Base-by-base conservation (phyloP, 2,797 vertebrate genomes). In the Cygnus olor region DNA sequence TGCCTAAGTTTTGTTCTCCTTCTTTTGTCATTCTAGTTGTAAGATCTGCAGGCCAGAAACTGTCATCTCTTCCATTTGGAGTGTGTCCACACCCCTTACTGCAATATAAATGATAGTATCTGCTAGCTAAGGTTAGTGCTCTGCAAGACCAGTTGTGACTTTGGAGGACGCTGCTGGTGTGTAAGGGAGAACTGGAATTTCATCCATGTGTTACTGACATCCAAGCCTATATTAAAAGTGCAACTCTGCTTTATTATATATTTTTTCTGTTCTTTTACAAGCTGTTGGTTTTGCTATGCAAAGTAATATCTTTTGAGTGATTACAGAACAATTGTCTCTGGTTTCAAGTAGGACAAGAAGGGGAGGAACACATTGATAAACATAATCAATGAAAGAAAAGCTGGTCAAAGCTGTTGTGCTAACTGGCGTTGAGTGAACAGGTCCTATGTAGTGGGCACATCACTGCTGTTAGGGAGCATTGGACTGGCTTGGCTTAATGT, bases 151-250 rank as follows among this genome's bases (percentile, higher is more conserved):
- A 19, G 17, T 6, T 66, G 49, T 36, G 28, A 45, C 60, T 56
- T 66, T 27, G 14, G 36, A 65, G 66, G n/a, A 3, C 7, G 2
- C 22, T 49, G 4, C 61, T 45, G 25, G 42, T 57, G 15, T 53
- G 65, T 32, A 32, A 49, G 49, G 40, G 8, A 77, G 36, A 65
- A 49, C 14, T 57, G 34, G 8, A 40, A 28, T 30, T 6, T 32
- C 28, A 2, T 4, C 1, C 0, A 5, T n/a, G 9, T 24, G 15
- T 65, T 63, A 11, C 14, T 0, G 0, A 15, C 28, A 17, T n/a
- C 34, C 47, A 53, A 36, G 28, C 34, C 22, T 30, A 6, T 18
- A 22, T 25, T 60, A 30, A 36, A 74, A 77, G 36, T 0, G 10
- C 25, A n/a, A 6, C 20, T 87, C 47, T 73, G 22, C 36, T 87